These are phyloP conservation scores for Geodia barretti DNA, from an alignment of 37 sponge, comb jelly and placozoan species.

Conservation along the genomic window DNA sequence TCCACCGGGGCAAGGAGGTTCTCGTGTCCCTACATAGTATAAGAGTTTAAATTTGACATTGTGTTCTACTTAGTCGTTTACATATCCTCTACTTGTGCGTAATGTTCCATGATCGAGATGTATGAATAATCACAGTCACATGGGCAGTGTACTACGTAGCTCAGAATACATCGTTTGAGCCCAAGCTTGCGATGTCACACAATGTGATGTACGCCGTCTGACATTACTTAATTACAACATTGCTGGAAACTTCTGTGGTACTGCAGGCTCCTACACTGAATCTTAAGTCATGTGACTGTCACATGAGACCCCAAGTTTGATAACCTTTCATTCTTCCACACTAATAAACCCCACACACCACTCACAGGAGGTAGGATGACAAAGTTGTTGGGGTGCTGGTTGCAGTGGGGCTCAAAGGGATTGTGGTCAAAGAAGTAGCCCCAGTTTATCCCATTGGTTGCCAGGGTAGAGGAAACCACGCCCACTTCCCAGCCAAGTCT, in stretches of 20 bases:
- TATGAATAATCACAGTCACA: no score
- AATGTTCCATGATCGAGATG: no score
- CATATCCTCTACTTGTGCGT: no score
- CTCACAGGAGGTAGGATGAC: constrained; percentile 33
- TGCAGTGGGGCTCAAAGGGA: constrained; percentile 56
- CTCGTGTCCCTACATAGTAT: background rate
- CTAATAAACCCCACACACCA: background rate
- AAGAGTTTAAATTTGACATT: no score
- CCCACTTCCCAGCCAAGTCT: constrained; percentile 56
- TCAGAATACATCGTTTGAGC: no score
- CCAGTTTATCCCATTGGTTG: constrained; percentile 49
- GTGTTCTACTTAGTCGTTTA: no score
- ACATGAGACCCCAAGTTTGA: no score
- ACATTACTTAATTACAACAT: no score
- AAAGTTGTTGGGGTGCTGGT: constrained; percentile 52
- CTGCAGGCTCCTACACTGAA: background rate
- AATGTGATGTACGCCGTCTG: no score
- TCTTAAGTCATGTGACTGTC: background rate
- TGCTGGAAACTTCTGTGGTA: background rate
- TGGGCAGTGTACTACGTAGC: no score
- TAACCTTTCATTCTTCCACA: no score
- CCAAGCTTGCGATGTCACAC: no score
- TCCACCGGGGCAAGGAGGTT: constrained; percentile 57
- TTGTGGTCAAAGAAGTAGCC: constrained; percentile 71
- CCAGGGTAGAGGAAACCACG: constrained; percentile 5